Evolutionary conservation across 37 sponge, comb jelly and placozoan genomes (phyloP), one percentile per base, ranked within the genome.

Genomic region (Halisarca cf. caerulea): DNA sequence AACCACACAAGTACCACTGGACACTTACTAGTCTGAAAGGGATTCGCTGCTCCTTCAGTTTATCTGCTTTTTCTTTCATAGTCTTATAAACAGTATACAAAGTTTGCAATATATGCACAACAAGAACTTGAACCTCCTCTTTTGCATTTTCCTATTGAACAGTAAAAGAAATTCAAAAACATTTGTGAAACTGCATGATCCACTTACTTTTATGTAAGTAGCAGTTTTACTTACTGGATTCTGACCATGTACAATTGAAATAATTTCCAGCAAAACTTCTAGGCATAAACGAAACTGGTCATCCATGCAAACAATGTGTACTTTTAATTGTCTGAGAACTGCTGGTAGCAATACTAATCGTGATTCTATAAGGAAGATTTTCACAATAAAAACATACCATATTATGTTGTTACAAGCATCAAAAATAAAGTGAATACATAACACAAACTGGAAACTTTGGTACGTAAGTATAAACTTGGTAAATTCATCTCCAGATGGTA

Each of bases 341-440:
- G 89, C 83, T 32, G 90, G 93, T 69, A 93, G 21, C 21, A 93
- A 25, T 2, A 87, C 28, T 55, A 81, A 66, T 55, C 93, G 87
- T 60, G 90, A 87, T 51, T 93, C 93, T 93, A 58, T 0, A 37
- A 9, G 41, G 1, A 45, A 54, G 28, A 39, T 39, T 18, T 18
- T 55, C 18, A 55, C 58, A 18, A 55, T 18, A 21, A 55, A 15
- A 55, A 55, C 18, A 21, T 18, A 15, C 18, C 15, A 55, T 55
- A 55, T 55, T 21, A 18, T 55, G 18, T 21, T 18, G 18, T 21
- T 18, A 55, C 18, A 55, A 55, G 58, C 58, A 18, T 14, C n/a
- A 68, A 18, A 68, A 18, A 68, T 25, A 17, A 68, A 14, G 23
- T 15, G 14, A 68, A 68, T 68, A n/a, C 70, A 25, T 27, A 24